Evolutionary conservation across 2,113 vertebrate genomes (phyloP).

Genomic region (Setophaga kirtlandii): DNA sequence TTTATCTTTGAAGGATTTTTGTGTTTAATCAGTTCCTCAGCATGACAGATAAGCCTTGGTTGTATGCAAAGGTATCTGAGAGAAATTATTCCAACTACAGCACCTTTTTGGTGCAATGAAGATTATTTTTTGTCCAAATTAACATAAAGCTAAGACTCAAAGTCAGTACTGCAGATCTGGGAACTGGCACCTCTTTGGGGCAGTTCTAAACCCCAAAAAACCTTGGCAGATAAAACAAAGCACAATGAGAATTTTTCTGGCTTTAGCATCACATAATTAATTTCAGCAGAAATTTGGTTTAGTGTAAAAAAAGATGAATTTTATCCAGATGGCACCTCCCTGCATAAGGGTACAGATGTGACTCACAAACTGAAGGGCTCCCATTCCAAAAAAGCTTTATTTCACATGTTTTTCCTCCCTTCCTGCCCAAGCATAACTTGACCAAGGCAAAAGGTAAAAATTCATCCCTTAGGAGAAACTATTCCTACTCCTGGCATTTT

Average conservation of each 20-base stretch:
- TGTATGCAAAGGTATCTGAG: not conserved
- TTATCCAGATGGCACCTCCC: not conserved
- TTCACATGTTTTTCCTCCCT: rapidly evolving
- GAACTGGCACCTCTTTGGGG: not conserved
- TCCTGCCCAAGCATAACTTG: not conserved
- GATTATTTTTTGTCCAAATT: not conserved
- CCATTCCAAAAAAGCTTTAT: not conserved
- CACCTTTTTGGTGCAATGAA: not conserved
- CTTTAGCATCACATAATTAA: not conserved
- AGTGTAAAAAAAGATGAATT: not conserved
- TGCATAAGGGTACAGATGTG: not conserved
- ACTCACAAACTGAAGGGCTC: not conserved
- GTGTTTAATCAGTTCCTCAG: not conserved
- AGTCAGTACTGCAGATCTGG: not conserved
- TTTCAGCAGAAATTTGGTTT: not conserved
- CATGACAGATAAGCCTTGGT: not conserved
- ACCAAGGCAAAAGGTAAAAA: not conserved
- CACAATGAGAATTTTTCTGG: not conserved
- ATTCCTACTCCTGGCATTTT: not conserved
- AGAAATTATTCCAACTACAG: not conserved
- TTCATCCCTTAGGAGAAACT: not conserved
- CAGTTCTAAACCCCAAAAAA: not conserved
- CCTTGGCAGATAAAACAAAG: not conserved
- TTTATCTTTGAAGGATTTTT: not conserved
- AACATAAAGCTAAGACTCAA: not conserved